A percentile compares a stretch with the other conserved stretches of the same genome.
Evolutionary conservation across 2,797 vertebrate species (phyloP).

Genomic region (Hylomyscus alleni): DNA sequence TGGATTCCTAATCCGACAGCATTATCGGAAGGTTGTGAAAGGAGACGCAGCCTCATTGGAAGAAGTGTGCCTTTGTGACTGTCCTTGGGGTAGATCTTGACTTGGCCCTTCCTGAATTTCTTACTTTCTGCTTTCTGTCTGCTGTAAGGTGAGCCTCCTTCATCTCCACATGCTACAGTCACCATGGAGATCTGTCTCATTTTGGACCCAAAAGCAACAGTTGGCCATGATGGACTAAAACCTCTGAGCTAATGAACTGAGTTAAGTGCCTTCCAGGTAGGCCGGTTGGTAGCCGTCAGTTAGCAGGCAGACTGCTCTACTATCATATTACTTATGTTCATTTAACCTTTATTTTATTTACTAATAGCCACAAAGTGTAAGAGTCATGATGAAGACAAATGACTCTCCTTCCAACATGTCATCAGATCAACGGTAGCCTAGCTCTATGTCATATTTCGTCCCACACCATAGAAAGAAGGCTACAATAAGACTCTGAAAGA

Average conservation of each 20-base stretch:
- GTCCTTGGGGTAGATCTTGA: too few relatives aligned
- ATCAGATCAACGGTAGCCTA: background rate
- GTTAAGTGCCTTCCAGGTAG: background rate
- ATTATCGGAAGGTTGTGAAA: background rate
- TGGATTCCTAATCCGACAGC: background rate
- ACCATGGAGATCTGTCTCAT: background rate
- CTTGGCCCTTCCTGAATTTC: background rate
- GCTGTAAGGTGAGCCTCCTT: background rate
- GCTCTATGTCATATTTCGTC: background rate
- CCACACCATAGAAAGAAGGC: background rate
- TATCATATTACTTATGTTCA: background rate
- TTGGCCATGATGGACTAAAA: background rate
- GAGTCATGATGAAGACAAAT: background rate
- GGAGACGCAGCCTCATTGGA: background rate
- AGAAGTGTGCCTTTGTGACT: background rate
- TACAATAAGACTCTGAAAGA: background rate
- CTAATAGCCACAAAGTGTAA: background rate
- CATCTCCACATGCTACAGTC: background rate
- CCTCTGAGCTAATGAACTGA: background rate
- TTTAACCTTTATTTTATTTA: background rate
- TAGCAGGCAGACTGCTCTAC: background rate
- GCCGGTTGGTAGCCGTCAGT: background rate
- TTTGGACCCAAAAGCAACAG: background rate
- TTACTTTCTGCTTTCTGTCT: background rate
- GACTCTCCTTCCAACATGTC: background rate